Evolutionary conservation across 2,888 invertebrate species (phyloP), one percentile per base, ranked within the genome.

Genomic region (Synergus japonicus): DNA sequence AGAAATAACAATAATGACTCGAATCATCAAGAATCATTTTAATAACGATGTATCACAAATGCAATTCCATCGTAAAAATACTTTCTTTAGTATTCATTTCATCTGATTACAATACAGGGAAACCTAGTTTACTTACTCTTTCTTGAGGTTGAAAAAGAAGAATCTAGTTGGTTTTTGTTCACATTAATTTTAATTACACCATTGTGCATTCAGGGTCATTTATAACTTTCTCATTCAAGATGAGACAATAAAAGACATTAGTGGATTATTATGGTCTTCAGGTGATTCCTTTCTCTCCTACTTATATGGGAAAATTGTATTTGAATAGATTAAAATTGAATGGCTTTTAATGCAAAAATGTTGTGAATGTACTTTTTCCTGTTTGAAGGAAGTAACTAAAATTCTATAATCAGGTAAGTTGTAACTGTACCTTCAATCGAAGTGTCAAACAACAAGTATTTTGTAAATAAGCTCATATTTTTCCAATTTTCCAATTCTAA

Each of bases 181-280:
- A 49, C 54, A 54, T 73, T 54, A 73, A 73, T 73, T 73, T 54
- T 73, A 73, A 73, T 73, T 73, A 49, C 37, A 37, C 73, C 37
- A 73, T 73, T 73, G 73, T 73, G 29, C 49, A 73, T 54, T 49
- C 29, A 54, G 49, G 37, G 49, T 73, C 73, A 73, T 54, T 73
- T 73, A 73, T n/a, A 49, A 73, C 49, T 73, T 73, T 73, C 54
- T 37, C 54, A 73, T 73, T 49, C n/a, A 29, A 54, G 41, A 73
- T 54, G 37, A 54, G 29, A 69, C 49, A 69, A 37, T 46, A 54
- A 10, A 54, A 37, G 29, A 13, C 29, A 73, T 54, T 73, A 37
- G 49, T 12, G 73, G 37, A 54, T 73, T 54, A 73, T 73, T 73
- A 41, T 29, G 18, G 18, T 13, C 67, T 67, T 67, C 10, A 12